phyloP scores from a whole-genome alignment of 1,140 invertebrate genomes.

The Panagrolaimus sp. region DNA sequence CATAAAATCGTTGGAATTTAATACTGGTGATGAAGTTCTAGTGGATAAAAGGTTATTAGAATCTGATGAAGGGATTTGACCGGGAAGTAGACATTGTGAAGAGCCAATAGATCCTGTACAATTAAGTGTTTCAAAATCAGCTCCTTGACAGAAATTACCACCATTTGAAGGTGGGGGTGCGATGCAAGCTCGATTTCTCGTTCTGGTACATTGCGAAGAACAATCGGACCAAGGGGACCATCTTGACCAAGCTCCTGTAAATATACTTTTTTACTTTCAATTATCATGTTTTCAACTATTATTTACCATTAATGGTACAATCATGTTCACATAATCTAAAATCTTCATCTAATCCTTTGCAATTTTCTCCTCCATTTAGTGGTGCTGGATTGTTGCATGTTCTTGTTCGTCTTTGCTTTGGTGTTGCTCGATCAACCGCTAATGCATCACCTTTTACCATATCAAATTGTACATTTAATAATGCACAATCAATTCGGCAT shows the following conservation, averaged over 20 bases:
- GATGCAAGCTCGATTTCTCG: conserved; percentile 71
- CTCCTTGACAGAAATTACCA: conserved; percentile 75
- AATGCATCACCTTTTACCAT: conserved; percentile 38
- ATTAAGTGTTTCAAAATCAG: conserved; percentile 68
- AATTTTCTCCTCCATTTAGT: conserved; percentile 73
- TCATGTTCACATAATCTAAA: conserved; percentile 64
- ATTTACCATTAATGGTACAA: conserved; percentile 21
- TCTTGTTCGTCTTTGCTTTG: conserved; percentile 66
- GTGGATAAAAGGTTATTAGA: not conserved
- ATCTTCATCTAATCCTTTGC: conserved; percentile 71
- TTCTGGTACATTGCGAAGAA: conserved; percentile 67
- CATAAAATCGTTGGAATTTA: not conserved
- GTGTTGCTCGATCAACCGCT: conserved; percentile 36
- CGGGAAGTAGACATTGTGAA: not conserved
- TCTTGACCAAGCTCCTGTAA: conserved; percentile 67
- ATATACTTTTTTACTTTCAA: too few species aligned
- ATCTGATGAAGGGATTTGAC: not conserved
- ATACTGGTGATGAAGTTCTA: not conserved
- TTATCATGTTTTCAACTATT: too few species aligned
- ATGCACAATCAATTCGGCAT: conserved; percentile 37
- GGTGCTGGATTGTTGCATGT: conserved; percentile 76
- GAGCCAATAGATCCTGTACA: conserved; percentile 60
- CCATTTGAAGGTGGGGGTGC: conserved; percentile 73
- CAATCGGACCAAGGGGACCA: conserved; percentile 83
- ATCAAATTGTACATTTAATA: conserved; percentile 27